Conservation (phyloP, 2,888 invertebrate genomes). For the Melanostoma scalare region DNA sequence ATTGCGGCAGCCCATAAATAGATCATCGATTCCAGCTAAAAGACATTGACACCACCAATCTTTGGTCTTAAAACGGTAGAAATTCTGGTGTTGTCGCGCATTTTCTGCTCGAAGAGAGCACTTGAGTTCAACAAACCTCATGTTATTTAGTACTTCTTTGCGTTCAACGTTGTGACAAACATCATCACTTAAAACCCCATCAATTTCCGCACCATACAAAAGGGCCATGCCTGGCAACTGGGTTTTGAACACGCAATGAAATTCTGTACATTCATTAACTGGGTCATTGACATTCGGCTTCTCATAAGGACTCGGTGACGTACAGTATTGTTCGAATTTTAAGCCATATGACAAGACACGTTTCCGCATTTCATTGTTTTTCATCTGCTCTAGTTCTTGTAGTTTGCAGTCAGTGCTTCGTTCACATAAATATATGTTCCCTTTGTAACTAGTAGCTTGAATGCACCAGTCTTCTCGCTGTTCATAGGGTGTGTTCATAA, state of each 20-base stretch:
- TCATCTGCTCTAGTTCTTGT: slow-evolving; percentile 73
- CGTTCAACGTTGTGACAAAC: slow-evolving; percentile 36
- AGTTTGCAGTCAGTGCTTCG: slow-evolving; percentile 85
- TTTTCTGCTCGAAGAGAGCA: slow-evolving; percentile 84
- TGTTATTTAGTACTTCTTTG: slow-evolving; percentile 73
- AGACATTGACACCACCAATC: slow-evolving; percentile 85
- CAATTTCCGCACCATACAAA: slow-evolving; percentile 90
- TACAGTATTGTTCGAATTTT: slow-evolving; percentile 90
- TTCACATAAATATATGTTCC: slow-evolving; percentile 87
- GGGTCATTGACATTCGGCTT: too few relatives aligned
- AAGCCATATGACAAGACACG: slow-evolving; percentile 85
- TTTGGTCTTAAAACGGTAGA: slow-evolving; percentile 82
- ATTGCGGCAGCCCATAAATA: slow-evolving; percentile 88
- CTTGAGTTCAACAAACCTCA: slow-evolving; percentile 88
- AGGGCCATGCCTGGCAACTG: slow-evolving; percentile 84
- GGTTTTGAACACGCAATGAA: slow-evolving; percentile 84
- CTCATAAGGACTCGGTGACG: slow-evolving; percentile 83
- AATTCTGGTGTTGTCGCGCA: slow-evolving; percentile 84
- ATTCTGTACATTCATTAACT: too few relatives aligned
- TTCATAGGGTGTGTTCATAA: slow-evolving; percentile 76
- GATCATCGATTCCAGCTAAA: slow-evolving; percentile 86
- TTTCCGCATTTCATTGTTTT: slow-evolving; percentile 80
- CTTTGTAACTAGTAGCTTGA: slow-evolving; percentile 82
- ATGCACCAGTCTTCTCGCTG: too few relatives aligned
- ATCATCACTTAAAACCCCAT: slow-evolving; percentile 83